phyloP scores from a whole-genome alignment of 2,888 invertebrate genomes.

The Kuschelorhynchus macadamiae region DNA sequence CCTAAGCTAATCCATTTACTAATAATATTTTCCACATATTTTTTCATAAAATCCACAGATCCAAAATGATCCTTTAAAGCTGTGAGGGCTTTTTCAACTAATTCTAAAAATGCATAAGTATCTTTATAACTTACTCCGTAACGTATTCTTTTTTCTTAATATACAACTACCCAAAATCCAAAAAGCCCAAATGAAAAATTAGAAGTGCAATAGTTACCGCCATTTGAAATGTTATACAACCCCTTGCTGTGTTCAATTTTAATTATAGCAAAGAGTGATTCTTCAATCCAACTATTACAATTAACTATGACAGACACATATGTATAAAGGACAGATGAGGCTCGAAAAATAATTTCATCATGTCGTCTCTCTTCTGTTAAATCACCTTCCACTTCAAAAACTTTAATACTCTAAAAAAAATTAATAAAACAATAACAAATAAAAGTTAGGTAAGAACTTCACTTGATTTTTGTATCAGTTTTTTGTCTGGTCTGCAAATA shows the following conservation, averaged over 20 bases:
- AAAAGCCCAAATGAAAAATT: too few relatives aligned
- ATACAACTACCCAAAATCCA: too few relatives aligned
- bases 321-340: conserved; percentile 73
- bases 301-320: conserved; percentile 71
- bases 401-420: conserved; percentile 58
- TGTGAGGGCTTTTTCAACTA: conserved; percentile 56
- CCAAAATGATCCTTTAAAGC: conserved; percentile 57
- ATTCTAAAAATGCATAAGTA: conserved; percentile 53
- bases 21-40: conserved; percentile 70
- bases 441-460: not conserved
- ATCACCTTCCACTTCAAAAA: conserved; percentile 67
- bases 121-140: not conserved
- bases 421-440: conserved; percentile 1
- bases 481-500: too few relatives aligned
- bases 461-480: too few relatives aligned
- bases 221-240: conserved; percentile 50
- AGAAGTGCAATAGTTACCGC: conserved; percentile 27
- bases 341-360: conserved; percentile 75
- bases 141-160: not conserved
- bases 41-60: conserved; percentile 66
- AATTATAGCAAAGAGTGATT: conserved; percentile 72
- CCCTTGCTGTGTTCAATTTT: conserved; percentile 71
- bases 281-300: conserved; percentile 71
- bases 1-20: conserved; percentile 63
- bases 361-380: conserved; percentile 67